Evolutionary conservation across 2,888 invertebrate species (phyloP).

Genomic region (Torymus texanus): DNA sequence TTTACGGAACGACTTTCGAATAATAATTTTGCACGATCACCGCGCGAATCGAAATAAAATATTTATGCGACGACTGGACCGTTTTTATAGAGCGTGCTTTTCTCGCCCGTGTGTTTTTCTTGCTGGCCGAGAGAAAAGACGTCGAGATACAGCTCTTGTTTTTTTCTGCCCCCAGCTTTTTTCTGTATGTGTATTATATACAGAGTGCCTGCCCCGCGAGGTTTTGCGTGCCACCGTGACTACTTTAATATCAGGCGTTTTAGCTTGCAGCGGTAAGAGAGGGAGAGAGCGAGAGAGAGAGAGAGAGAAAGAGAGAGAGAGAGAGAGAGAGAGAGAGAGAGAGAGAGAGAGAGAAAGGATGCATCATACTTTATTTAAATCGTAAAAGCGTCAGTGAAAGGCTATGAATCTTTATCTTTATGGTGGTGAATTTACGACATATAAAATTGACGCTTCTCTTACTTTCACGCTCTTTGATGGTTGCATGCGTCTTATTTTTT

Average conservation of each 20-base stretch:
- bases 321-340: too few species aligned
- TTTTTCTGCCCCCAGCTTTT: too few species aligned
- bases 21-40: neutral
- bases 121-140: too few species aligned
- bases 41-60: constrained; percentile 32
- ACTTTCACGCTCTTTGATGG: too few species aligned
- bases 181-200: too few species aligned
- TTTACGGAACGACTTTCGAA: too few species aligned
- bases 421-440: constrained; percentile 20
- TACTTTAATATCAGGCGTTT: constrained; percentile 14
- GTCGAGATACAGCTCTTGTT: too few species aligned
- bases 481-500: constrained; percentile 6
- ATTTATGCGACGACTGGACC: constrained; percentile 13
- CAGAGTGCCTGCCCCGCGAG: too few species aligned
- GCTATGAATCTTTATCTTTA: constrained; percentile 35
- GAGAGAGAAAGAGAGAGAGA: too few species aligned
- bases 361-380: constrained; percentile 39
- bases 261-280: neutral
- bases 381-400: constrained; percentile 29
- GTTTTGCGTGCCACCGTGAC: neutral
- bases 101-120: too few species aligned
- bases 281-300: too few species aligned
- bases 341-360: neutral
- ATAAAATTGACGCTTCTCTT: constrained; percentile 20
- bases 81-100: constrained; percentile 1